Evolutionary conservation across 2,888 invertebrate genomes (phyloP).

Genomic region (Cheilosia vernalis): DNA sequence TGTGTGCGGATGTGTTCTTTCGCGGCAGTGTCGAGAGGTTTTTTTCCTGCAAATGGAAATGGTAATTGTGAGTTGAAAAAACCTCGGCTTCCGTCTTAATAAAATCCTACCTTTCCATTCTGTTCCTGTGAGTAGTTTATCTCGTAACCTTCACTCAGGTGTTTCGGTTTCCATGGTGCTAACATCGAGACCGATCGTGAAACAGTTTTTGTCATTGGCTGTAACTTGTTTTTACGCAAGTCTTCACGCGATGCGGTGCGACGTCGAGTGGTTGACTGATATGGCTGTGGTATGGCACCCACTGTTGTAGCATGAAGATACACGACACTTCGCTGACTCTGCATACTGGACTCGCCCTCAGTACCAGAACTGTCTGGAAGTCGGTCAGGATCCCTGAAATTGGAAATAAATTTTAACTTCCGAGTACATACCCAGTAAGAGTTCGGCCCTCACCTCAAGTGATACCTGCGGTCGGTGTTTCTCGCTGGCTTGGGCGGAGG

Average conservation of each 20-base stretch:
- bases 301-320: constrained; percentile 94
- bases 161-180: constrained; percentile 92
- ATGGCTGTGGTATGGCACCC: constrained; percentile 92
- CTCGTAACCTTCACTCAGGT: constrained; percentile 89
- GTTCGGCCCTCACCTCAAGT: constrained; percentile 76
- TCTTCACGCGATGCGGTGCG: constrained; percentile 90
- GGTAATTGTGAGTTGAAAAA: not conserved
- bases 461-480: constrained; percentile 80
- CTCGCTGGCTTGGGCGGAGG: constrained; percentile 83
- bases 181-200: constrained; percentile 92
- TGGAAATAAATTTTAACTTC: too few species aligned
- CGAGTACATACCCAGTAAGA: too few species aligned
- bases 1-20: constrained; percentile 76
- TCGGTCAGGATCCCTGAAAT: constrained; percentile 81
- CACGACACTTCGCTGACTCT: constrained; percentile 92
- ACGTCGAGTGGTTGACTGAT: constrained; percentile 85
- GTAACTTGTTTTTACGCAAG: constrained; percentile 84
- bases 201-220: constrained; percentile 87
- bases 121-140: constrained; percentile 89
- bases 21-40: constrained; percentile 79
- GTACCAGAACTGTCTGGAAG: constrained; percentile 85
- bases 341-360: constrained; percentile 90
- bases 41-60: constrained; percentile 74
- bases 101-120: constrained; percentile 78
- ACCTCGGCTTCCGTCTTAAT: not conserved